These are phyloP conservation scores for Camptogramma bilineatum DNA, from an alignment of 2,888 invertebrate genomes.

Conservation along the genomic window DNA sequence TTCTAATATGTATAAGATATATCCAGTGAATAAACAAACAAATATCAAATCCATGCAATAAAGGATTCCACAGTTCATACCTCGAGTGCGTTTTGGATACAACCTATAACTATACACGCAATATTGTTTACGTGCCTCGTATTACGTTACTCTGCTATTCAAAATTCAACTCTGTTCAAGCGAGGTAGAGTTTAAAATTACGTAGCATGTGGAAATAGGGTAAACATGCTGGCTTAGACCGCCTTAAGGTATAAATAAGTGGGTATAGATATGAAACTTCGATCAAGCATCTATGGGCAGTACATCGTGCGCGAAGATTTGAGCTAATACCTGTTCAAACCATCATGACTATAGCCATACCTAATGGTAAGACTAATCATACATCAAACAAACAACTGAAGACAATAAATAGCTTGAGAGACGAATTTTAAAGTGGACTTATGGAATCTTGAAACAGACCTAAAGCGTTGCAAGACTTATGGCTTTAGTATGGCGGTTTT, in stretches of 20 bases:
- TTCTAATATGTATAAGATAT: not conserved
- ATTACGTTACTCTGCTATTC: constrained; percentile 27
- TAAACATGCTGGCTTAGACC: constrained; percentile 36
- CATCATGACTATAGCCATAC: too few species aligned
- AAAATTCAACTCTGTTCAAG: constrained; percentile 23
- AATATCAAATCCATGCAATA: constrained; percentile 37
- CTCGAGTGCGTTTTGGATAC: constrained; percentile 30
- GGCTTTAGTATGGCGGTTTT: too few species aligned
- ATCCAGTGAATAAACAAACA: constrained; percentile 20
- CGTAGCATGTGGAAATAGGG: constrained; percentile 27
- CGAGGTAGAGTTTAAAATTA: constrained; percentile 17
- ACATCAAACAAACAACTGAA: too few species aligned
- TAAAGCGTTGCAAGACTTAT: too few species aligned
- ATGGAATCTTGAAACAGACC: too few species aligned
- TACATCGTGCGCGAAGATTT: too few species aligned
- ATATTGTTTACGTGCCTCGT: constrained; percentile 49
- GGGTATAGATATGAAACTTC: constrained; percentile 16
- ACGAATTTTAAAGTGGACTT: too few species aligned
- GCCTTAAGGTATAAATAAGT: constrained; percentile 8
- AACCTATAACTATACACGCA: constrained; percentile 38
- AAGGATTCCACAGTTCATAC: constrained; percentile 36
- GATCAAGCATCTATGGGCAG: too few species aligned
- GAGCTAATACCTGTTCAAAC: too few species aligned
- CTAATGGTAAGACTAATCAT: too few species aligned
- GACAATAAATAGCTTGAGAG: too few species aligned